Evolutionary conservation across 2,113 vertebrate species (phyloP).

Genomic region (Panurus biarmicus): DNA sequence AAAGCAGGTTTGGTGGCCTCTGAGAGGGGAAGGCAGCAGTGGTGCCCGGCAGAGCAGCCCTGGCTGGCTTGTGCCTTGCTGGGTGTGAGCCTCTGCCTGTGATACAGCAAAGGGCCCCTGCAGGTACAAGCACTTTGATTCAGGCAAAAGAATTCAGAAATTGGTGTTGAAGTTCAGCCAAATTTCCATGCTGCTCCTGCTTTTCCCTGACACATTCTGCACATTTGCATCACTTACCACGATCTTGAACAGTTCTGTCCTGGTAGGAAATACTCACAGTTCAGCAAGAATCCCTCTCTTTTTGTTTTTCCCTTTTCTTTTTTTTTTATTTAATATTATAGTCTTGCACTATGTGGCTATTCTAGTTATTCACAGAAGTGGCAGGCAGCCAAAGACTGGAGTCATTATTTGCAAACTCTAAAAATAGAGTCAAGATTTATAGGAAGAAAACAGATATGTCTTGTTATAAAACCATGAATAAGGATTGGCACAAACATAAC

Average conservation of each 20-base stretch:
- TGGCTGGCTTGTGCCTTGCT: neutral
- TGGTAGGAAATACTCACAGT: neutral
- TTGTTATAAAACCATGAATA: conserved; percentile 78
- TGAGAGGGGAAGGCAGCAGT: neutral
- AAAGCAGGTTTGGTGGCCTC: neutral
- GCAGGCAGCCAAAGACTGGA: conserved; percentile 75
- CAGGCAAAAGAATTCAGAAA: neutral
- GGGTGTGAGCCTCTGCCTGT: rapidly evolving
- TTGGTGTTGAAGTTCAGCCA: neutral
- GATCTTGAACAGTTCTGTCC: neutral
- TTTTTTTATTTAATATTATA: neutral
- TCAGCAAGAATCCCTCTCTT: neutral
- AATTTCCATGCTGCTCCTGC: neutral
- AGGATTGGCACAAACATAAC: conserved; percentile 72
- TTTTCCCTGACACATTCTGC: neutral
- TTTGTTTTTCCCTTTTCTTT: neutral
- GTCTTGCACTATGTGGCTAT: conserved; percentile 58
- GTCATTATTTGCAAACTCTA: conserved; percentile 79
- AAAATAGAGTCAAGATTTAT: conserved; percentile 79
- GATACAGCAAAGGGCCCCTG: neutral
- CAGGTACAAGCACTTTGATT: neutral
- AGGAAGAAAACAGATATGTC: conserved; percentile 76
- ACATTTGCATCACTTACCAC: neutral
- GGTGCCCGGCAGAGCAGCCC: neutral
- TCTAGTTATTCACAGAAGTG: conserved; percentile 71